phyloP scores from a whole-genome alignment of 1,140 invertebrate species.

The Eurosta solidaginis region DNA sequence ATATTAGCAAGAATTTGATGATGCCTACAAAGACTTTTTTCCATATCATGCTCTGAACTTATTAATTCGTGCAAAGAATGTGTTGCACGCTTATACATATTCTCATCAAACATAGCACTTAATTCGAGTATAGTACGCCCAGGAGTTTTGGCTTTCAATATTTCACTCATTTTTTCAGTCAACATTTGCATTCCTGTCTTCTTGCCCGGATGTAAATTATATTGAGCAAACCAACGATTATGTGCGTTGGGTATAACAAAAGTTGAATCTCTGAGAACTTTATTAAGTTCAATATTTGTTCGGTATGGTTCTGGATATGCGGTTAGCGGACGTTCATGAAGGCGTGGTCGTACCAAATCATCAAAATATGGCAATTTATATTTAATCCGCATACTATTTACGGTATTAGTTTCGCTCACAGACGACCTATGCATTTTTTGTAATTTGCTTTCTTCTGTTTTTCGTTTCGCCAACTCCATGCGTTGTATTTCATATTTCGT shows the following conservation, averaged over 20 bases:
- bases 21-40: background rate
- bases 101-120: background rate
- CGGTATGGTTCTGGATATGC: background rate
- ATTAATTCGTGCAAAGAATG: background rate
- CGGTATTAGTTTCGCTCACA: background rate
- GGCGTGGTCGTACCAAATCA: background rate
- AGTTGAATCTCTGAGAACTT: background rate
- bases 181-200: background rate
- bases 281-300: background rate
- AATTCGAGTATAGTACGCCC: background rate
- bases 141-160: background rate
- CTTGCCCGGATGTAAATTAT: background rate
- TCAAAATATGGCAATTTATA: slow-evolving; percentile 29
- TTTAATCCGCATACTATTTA: background rate
- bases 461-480: background rate
- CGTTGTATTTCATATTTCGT: background rate
- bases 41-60: background rate
- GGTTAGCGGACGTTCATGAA: background rate
- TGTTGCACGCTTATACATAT: background rate
- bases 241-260: background rate
- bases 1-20: background rate
- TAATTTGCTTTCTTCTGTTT: background rate
- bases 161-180: slow-evolving; percentile 17
- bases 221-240: slow-evolving; percentile 31
- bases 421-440: background rate